These are phyloP conservation scores for Ditula angustiorana DNA, from an alignment of 2,888 invertebrate species.

Conservation along the genomic window DNA sequence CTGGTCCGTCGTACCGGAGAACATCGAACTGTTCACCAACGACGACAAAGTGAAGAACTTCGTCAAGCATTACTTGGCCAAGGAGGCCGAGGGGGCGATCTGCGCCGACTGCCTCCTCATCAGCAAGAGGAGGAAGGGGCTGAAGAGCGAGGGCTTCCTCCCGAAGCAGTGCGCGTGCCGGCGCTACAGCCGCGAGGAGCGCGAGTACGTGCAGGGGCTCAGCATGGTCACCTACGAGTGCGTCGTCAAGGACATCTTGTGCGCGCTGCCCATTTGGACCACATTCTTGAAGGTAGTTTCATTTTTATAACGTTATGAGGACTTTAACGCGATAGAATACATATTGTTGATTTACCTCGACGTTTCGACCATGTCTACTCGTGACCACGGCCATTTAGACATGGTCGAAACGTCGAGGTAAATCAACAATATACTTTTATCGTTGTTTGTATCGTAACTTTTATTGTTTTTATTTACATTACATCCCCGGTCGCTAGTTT, in stretches of 20 bases:
- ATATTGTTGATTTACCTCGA: too few relatives aligned
- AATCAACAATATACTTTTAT: too few relatives aligned
- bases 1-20: constrained; percentile 88
- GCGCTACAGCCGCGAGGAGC: constrained; percentile 72
- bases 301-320: too few relatives aligned
- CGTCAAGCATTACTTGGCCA: constrained; percentile 87
- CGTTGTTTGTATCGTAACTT: too few relatives aligned
- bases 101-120: constrained; percentile 51
- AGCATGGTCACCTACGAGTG: constrained; percentile 92
- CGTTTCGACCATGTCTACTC: too few relatives aligned
- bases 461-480: too few relatives aligned
- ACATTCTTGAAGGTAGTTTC: constrained; percentile 87
- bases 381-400: too few relatives aligned
- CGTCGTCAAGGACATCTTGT: constrained; percentile 91
- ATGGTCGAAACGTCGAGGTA: too few relatives aligned
- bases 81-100: constrained; percentile 47
- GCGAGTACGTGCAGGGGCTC: constrained; percentile 85
- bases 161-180: constrained; percentile 63
- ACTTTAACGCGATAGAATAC: too few relatives aligned
- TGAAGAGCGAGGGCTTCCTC: constrained; percentile 54
- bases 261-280: constrained; percentile 90
- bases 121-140: constrained; percentile 52
- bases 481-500: too few relatives aligned
- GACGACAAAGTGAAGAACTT: constrained; percentile 90
- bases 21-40: constrained; percentile 91